phyloP scores from a whole-genome alignment of 2,888 invertebrate genomes.

The Coelopa pilipes region DNA sequence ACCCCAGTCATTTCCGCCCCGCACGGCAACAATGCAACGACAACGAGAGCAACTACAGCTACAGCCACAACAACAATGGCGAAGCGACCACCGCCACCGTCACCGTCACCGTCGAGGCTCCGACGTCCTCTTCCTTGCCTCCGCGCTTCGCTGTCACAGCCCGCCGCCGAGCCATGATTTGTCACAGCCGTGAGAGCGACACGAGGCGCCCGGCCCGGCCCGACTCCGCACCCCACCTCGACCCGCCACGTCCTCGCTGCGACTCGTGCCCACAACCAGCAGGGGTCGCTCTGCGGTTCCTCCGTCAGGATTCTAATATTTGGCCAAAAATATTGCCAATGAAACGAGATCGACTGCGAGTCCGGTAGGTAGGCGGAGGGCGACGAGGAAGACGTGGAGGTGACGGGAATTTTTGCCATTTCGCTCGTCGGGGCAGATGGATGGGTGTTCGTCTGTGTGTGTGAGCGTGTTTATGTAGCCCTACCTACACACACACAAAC shows the following conservation, averaged over 20 bases:
- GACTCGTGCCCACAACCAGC: too few species aligned
- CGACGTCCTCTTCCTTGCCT: too few species aligned
- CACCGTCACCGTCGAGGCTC: background rate
- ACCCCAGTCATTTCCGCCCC: too few species aligned
- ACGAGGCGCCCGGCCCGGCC: background rate
- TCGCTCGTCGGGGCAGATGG: slow-evolving; percentile 14
- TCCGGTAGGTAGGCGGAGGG: slow-evolving; percentile 50
- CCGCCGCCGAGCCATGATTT: slow-evolving; percentile 13
- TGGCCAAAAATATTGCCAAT: slow-evolving; percentile 33
- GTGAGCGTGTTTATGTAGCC: too few species aligned
- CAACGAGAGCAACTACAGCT: too few species aligned
- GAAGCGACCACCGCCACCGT: background rate
- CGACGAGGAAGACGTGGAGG: background rate
- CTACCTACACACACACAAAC: too few species aligned
- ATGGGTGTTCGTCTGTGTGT: background rate
- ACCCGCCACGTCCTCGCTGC: too few species aligned
- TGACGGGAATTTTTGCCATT: slow-evolving; percentile 15
- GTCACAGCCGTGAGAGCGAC: slow-evolving; percentile 17
- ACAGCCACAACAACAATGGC: too few species aligned
- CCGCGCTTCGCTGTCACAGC: background rate
- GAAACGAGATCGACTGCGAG: background rate
- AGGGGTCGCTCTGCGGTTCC: slow-evolving; percentile 8
- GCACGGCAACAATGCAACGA: too few species aligned
- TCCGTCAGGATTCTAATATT: slow-evolving; percentile 26
- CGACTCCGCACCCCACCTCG: too few species aligned